Conservation (phyloP, 2,888 invertebrate species). For the Megastigmus dorsalis region DNA sequence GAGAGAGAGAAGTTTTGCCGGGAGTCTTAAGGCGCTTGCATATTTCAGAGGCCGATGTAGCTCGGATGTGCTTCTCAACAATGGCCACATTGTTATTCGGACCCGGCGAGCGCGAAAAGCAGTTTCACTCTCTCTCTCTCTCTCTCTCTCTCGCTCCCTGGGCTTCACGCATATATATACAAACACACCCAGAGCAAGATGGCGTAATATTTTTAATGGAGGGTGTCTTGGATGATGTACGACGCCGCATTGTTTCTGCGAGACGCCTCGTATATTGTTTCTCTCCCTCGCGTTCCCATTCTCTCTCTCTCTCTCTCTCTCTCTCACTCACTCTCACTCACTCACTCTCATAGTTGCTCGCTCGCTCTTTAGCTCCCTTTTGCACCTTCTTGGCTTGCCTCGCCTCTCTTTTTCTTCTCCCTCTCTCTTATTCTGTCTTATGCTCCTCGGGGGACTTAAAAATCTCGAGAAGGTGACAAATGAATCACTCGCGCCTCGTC, state of each 20-base stretch:
- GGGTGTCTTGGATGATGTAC: conserved; percentile 73
- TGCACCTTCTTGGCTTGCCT: conserved; percentile 6
- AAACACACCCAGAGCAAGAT: conserved; percentile 64
- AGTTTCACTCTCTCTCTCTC: conserved; percentile 5
- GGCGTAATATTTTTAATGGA: conserved; percentile 74
- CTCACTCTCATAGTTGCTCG: neutral
- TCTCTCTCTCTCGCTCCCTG: conserved; percentile 4
- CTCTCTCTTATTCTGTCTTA: conserved; percentile 36
- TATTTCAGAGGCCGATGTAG: conserved; percentile 68
- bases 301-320: conserved; percentile 35
- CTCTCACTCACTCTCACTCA: conserved; percentile 43
- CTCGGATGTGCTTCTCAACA: conserved; percentile 65
- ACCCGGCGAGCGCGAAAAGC: conserved; percentile 58
- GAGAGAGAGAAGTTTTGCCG: conserved; percentile 12
- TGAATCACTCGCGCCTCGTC: conserved; percentile 39
- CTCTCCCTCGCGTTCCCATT: conserved; percentile 53
- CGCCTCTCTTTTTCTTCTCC: neutral
- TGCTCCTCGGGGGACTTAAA: conserved; percentile 41
- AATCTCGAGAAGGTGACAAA: conserved; percentile 51
- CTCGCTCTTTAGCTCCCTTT: neutral
- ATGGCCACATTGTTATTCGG: conserved; percentile 71
- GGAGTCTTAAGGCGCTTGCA: conserved; percentile 62
- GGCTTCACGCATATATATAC: neutral
- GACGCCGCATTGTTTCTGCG: conserved; percentile 71
- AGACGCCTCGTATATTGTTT: conserved; percentile 70